Evolutionary conservation across 2,797 vertebrate species (phyloP).

Genomic region (Benthosema pterotum): DNA sequence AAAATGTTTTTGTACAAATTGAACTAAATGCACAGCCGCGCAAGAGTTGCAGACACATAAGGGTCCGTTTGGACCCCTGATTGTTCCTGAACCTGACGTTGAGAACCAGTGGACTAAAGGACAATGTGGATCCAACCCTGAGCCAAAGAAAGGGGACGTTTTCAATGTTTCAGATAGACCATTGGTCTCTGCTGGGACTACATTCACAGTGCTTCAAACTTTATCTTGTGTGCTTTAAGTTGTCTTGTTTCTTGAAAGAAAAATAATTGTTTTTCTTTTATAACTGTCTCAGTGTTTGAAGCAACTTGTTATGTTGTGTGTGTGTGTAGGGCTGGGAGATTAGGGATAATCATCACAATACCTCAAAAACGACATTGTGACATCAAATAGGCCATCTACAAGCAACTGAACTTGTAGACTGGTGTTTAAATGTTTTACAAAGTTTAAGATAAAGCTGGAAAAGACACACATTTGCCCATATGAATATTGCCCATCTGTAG

Average conservation of each 20-base stretch:
- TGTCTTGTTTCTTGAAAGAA: neutral
- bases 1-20: too few species aligned
- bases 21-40: slow-evolving; percentile 34
- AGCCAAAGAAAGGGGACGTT: slow-evolving; percentile 43
- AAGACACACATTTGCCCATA: too few species aligned
- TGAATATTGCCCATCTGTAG: too few species aligned
- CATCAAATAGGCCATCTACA: too few species aligned
- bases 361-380: too few species aligned
- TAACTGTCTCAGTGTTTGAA: neutral
- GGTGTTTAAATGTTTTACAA: too few species aligned
- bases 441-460: too few species aligned
- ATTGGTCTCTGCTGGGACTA: slow-evolving; percentile 9
- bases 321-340: neutral
- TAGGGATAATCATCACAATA: neutral
- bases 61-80: too few species aligned
- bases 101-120: too few species aligned
- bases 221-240: neutral
- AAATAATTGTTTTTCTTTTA: neutral
- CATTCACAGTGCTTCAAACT: slow-evolving; percentile 5
- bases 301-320: neutral
- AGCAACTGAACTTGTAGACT: too few species aligned
- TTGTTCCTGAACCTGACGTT: too few species aligned
- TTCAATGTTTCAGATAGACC: slow-evolving; percentile 34
- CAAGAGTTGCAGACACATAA: neutral
- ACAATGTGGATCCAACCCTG: slow-evolving; percentile 45